Evolutionary conservation across 2,888 invertebrate genomes (phyloP), one percentile per base, ranked within the genome.

Genomic region (Metacarcinus magister): DNA sequence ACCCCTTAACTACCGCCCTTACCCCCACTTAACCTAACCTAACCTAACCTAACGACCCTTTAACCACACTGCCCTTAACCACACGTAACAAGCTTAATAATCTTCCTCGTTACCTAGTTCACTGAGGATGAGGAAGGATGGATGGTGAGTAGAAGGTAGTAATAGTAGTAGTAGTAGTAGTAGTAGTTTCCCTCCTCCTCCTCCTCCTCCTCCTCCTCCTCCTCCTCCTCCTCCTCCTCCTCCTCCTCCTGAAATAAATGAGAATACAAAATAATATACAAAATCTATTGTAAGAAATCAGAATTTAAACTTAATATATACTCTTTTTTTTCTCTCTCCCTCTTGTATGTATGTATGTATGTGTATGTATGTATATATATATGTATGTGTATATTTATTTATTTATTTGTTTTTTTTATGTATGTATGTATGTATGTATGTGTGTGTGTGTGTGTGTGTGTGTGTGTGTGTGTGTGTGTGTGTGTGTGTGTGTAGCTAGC

Each of bases 91-190:
- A 67, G 93, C 0, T 8, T 13, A 19, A 39, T 93, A 39, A 39
- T 93, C 23, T n/a, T 8, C 8, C 5, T 23, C 60, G 10, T 2
- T 60, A 8, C 19, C 44, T 93, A 93, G 93, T 67, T 93, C 23
- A 93, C 93, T 39, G 93, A 93, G 93, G 93, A 93, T n/a, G 93
- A 93, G 67, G 93, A 93, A 67, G 93, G 93, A 3, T 93, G 93
- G 93, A 93, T 93, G 93, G 93, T 93, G 93, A 93, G 93, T 93
- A 44, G 13, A 16, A 39, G 7, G 60, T 60, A 60, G 60, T 60
- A 60, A 19, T 60, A 60, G 23, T 60, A 60, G 60, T 60, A 60
- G 60, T 60, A 48, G 7, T 48, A 13, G 48, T 48, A 48, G 13
- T 54, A 60, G 23, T 19, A 23, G 60, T 19, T 60, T 60, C 19